Conservation (phyloP, 1,140 invertebrate genomes). For the Campoletis sonorensis region DNA sequence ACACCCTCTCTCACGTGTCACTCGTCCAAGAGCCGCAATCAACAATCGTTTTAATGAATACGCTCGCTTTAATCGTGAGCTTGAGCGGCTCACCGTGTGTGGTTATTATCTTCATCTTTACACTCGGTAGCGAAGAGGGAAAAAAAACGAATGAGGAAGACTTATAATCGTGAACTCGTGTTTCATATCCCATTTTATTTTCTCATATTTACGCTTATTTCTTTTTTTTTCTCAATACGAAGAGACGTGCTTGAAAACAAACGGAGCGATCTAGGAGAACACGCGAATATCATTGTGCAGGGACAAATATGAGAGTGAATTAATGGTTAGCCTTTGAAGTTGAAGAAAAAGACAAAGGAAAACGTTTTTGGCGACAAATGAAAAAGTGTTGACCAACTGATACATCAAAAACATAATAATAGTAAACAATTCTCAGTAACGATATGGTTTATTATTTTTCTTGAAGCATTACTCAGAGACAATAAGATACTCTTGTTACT, state of each 20-base stretch:
- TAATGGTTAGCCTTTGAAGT: background rate
- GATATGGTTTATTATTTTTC: too few relatives aligned
- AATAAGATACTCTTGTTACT: too few relatives aligned
- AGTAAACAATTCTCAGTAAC: too few relatives aligned
- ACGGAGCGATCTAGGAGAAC: slow-evolving; percentile 38
- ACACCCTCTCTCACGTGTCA: slow-evolving; percentile 57
- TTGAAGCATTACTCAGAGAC: too few relatives aligned
- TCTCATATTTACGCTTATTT: slow-evolving; percentile 11
- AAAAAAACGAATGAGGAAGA: slow-evolving; percentile 10
- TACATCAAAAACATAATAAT: too few relatives aligned
- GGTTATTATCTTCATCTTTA: slow-evolving; percentile 63
- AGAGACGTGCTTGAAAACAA: slow-evolving; percentile 19
- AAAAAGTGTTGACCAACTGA: too few relatives aligned
- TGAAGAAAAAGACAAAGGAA: too few relatives aligned
- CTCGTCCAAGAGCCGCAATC: slow-evolving; percentile 60
- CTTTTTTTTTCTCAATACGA: slow-evolving; percentile 5
- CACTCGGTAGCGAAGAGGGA: slow-evolving; percentile 42
- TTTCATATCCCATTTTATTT: slow-evolving; percentile 34
- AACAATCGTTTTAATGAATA: slow-evolving; percentile 66
- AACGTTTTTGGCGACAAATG: too few relatives aligned
- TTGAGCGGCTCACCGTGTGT: background rate
- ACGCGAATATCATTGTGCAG: slow-evolving; percentile 30
- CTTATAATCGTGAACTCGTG: slow-evolving; percentile 29
- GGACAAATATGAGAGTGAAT: slow-evolving; percentile 17
- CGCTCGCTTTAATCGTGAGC: slow-evolving; percentile 31